Base-by-base conservation (phyloP, 2,797 vertebrate species). In the Alca torda region DNA sequence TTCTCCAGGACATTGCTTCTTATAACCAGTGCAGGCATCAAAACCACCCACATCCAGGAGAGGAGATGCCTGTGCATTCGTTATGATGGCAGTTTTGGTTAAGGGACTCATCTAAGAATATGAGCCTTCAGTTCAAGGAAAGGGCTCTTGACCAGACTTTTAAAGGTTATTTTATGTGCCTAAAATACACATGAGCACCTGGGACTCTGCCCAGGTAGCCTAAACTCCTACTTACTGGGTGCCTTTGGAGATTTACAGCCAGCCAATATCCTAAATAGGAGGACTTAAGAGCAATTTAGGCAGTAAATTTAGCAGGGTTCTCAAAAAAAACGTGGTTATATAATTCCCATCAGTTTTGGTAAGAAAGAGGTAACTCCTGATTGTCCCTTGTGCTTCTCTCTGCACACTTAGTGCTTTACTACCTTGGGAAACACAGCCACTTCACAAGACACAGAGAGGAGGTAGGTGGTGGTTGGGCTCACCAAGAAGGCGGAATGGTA, bases 1-100 rank as follows among this genome's bases (percentile, higher is more conserved):
- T 90, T 50, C 89, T 96, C n/a, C 17, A 74, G 95, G 94, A 95
- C 73, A 30, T 53, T 60, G 54, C 91, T 93, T 37, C 79, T 86
- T 92, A 67, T 73, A 96, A 79, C 76, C 68, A 87, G 69, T 20
- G 35, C 90, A 93, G 74, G 57, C 85, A 93, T 93, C 74, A 84
- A 95, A 95, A 56, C 82, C 84, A 91, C 89, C 73, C 87, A 83
- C 92, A 50, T 68, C 41, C 56, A 78, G 87, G 79, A 84, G 84
- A 84, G 76, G 76, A 91, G 84, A 87, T 73, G 80, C 87, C 39
- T 79, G 16, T 81, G 67, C 30, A 30, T 95, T 95, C 91, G 75
- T 93, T 89, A 50, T 3, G 2, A 41, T 90, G 78, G 79, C 50
- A 78, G 51, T 88, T 91, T 94, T 82, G 63, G 65, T 67, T 86